A percentile compares a stretch with the other conserved stretches of the same genome.
Evolutionary conservation across 2,888 invertebrate species (phyloP).

Genomic region (Stenotaenia linearis): DNA sequence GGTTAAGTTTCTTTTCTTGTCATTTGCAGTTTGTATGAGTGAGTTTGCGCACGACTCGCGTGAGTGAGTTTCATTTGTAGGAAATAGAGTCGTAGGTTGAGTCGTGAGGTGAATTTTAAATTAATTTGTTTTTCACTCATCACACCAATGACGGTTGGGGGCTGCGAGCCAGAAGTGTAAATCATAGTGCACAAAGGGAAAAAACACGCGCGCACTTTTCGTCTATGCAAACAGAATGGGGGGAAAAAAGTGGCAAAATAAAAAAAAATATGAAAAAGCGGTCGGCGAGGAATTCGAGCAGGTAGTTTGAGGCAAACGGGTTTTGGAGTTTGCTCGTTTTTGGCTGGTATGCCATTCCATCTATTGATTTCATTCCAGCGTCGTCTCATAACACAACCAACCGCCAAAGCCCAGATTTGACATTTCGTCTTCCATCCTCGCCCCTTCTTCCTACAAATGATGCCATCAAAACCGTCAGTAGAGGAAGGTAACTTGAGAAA

Average conservation of each 20-base stretch:
- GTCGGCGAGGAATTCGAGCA: slow-evolving; percentile 26
- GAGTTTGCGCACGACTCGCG: background rate
- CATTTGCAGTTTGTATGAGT: slow-evolving; percentile 24
- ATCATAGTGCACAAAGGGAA: background rate
- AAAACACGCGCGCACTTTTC: background rate
- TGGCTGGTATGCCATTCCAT: slow-evolving; percentile 24
- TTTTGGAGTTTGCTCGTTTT: slow-evolving; percentile 8
- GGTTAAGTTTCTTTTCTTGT: slow-evolving; percentile 19
- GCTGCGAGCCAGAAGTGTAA: background rate
- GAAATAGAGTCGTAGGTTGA: slow-evolving; percentile 20
- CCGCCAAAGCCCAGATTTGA: slow-evolving; percentile 22
- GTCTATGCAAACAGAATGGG: slow-evolving; percentile 2
- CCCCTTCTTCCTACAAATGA: background rate
- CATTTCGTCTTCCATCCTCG: background rate
- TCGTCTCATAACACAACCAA: slow-evolving; percentile 20
- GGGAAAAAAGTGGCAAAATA: background rate
- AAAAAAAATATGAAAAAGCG: background rate
- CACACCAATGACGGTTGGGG: background rate
- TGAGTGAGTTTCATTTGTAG: slow-evolving; percentile 26
- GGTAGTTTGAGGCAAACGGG: slow-evolving; percentile 4
- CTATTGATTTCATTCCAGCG: slow-evolving; percentile 19
- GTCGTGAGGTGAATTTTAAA: slow-evolving; percentile 23
- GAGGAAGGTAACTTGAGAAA: slow-evolving; percentile 8
- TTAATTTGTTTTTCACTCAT: slow-evolving; percentile 26
- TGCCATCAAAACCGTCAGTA: slow-evolving; percentile 2